Evolutionary conservation across 2,113 vertebrate genomes (phyloP), one percentile per base, ranked within the genome.

Genomic region (Pachyramphus minor): DNA sequence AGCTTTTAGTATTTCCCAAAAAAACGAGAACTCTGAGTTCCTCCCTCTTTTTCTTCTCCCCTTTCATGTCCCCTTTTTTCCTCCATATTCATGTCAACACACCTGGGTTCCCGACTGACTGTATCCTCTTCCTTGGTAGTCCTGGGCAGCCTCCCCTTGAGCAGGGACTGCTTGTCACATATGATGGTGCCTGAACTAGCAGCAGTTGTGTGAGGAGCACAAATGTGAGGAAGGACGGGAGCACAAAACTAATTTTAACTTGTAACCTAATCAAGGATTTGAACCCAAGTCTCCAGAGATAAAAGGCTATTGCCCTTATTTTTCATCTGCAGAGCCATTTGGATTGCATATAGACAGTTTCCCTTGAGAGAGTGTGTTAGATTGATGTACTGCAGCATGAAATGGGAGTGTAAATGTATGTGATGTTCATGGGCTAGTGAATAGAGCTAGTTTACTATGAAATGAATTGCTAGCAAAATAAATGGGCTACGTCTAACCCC

Each of bases 301-400:
- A 77, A 87, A 93, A 79, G 58, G 68, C 64, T 86, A 55, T 88
- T 94, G 88, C 88, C 68, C 79, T 90, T 95, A 90, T 84, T 97
- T 97, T 96, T 96, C 59, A 89, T 91, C 78, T 87, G 86, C 92
- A 97, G 95, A 95, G 76, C 90, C 53, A 87, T 96, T 96, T 81
- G 63, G 81, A 66, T 55, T 74, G 72, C 73, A 42, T 94, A 33
- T 82, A 93, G 85, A 82, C 69, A 3, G 20, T 71, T 91, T 44
- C 95, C 86, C 95, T 87, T 55, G 93, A 97, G 96, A 95, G 66
- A 35, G 2, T 8, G 84, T 89, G 93, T 93, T 95, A 97, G 90
- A 31, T 72, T 96, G 95, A 97, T 93, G 93, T 95, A 89, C 76
- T 86, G 93, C 86, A 66, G 88, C 15, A 15, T 93, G 85, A 95